These are phyloP conservation scores for Aurelia aurita complex sp. Pacific DNA, from an alignment of 30 jellyfish, hydroid and myxozoan genomes.

Conservation along the genomic window DNA sequence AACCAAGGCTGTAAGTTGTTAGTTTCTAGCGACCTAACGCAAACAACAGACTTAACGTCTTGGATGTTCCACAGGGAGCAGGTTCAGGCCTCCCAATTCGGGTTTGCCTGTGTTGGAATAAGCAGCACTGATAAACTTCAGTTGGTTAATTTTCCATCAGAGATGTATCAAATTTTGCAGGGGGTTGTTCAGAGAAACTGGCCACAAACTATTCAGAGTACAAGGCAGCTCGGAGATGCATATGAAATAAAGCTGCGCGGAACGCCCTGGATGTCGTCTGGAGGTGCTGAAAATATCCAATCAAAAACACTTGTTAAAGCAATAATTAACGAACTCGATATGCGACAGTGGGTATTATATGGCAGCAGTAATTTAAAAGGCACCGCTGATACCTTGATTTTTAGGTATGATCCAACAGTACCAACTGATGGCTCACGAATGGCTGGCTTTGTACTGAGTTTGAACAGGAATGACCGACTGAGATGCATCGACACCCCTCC, in stretches of 20 bases:
- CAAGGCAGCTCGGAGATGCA: conserved; percentile 38
- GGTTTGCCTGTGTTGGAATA: conserved; percentile 56
- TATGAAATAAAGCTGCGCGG: conserved; percentile 64
- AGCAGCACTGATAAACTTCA: conserved; percentile 58
- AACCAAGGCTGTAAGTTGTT: conserved; percentile 53
- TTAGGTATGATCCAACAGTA: conserved; percentile 44
- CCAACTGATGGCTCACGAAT: conserved; percentile 45
- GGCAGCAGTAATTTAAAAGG: conserved; percentile 59
- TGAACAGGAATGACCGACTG: conserved; percentile 75
- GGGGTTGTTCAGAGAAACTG: conserved; percentile 43
- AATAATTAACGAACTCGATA: conserved; percentile 52
- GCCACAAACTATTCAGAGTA: conserved; percentile 62
- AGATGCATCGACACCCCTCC: conserved; percentile 73
- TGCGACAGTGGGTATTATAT: conserved; percentile 61
- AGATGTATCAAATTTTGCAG: conserved; percentile 3
- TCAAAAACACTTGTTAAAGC: conserved; percentile 57
- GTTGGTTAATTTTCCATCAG: conserved; percentile 52
- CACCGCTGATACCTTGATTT: conserved; percentile 61
- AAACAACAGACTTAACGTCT: conserved; percentile 52
- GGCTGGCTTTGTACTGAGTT: conserved; percentile 68
- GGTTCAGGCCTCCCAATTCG: conserved; percentile 34
- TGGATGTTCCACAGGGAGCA: conserved; percentile 72
- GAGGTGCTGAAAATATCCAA: conserved; percentile 70
- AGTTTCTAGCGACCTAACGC: conserved; percentile 66
- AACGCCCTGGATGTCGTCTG: conserved; percentile 70